Evolutionary conservation across 2,888 invertebrate genomes (phyloP).

Genomic region (Isoperla grammatica): DNA sequence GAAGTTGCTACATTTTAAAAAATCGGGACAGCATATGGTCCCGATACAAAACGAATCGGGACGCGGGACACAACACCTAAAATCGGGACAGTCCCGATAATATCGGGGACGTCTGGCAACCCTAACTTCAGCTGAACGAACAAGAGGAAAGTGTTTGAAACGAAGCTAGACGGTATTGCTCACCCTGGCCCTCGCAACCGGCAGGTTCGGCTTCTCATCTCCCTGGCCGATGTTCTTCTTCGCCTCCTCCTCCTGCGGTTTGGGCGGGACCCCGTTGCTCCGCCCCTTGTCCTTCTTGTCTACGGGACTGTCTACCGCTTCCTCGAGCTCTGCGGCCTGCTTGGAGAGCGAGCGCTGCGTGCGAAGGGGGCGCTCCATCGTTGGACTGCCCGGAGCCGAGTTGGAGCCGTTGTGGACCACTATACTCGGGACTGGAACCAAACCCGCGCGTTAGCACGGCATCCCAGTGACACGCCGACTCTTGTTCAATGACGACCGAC

Average conservation of each 20-base stretch:
- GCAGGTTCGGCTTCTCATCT: constrained; percentile 21
- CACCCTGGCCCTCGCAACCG: constrained; percentile 20
- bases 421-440: constrained; percentile 37
- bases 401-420: constrained; percentile 37
- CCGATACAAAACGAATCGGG: too few species aligned
- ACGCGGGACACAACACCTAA: too few species aligned
- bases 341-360: constrained; percentile 33
- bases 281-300: not conserved
- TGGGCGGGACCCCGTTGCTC: not conserved
- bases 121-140: not conserved
- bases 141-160: too few species aligned
- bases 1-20: too few species aligned
- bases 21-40: too few species aligned
- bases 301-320: not conserved
- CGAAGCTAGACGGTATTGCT: too few species aligned
- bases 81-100: too few species aligned
- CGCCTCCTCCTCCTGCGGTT: not conserved
- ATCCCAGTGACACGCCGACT: not conserved
- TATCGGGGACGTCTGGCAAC: not conserved
- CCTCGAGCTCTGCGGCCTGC: constrained; percentile 28
- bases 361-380: constrained; percentile 32
- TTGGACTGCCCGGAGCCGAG: constrained; percentile 34
- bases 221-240: not conserved
- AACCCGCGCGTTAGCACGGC: too few species aligned
- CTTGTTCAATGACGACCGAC: not conserved